These are phyloP conservation scores for Taenaris catops DNA, from an alignment of 2,888 invertebrate species.

Conservation along the genomic window DNA sequence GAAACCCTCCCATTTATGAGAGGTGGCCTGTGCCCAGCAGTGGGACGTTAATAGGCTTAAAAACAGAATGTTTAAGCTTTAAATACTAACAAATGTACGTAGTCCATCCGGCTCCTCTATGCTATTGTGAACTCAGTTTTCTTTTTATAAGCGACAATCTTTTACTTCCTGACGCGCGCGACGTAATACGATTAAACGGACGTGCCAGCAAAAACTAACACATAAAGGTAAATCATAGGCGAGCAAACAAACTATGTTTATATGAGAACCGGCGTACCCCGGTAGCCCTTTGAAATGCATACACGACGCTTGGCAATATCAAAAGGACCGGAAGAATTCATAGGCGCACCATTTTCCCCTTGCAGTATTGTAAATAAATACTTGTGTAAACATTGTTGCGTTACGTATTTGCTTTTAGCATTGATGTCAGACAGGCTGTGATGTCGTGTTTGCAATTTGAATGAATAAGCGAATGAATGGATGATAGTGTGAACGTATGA, in stretches of 20 bases:
- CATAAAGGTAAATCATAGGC: slow-evolving; percentile 54
- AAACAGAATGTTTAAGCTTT: not conserved
- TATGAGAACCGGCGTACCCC: slow-evolving; percentile 50
- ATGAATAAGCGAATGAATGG: no score
- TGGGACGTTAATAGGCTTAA: no score
- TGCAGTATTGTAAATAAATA: slow-evolving; percentile 19
- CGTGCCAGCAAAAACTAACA: slow-evolving; percentile 38
- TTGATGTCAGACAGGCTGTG: no score
- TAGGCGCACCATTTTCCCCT: slow-evolving; percentile 35
- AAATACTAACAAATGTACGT: slow-evolving; percentile 14
- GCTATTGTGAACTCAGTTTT: slow-evolving; percentile 19
- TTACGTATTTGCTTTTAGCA: no score
- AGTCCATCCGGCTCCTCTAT: slow-evolving; percentile 15
- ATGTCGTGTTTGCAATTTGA: no score
- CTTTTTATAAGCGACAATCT: slow-evolving; percentile 20
- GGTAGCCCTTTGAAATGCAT: slow-evolving; percentile 53
- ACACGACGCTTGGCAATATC: slow-evolving; percentile 48
- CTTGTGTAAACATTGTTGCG: slow-evolving; percentile 10
- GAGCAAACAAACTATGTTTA: slow-evolving; percentile 59
- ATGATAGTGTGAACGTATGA: no score
- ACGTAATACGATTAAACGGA: slow-evolving; percentile 52
- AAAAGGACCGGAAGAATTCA: slow-evolving; percentile 69
- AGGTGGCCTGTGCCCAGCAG: no score
- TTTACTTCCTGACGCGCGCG: slow-evolving; percentile 43
- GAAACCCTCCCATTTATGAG: no score